phyloP scores from a whole-genome alignment of 1,140 invertebrate genomes.

The Armadillidium nasatum region DNA sequence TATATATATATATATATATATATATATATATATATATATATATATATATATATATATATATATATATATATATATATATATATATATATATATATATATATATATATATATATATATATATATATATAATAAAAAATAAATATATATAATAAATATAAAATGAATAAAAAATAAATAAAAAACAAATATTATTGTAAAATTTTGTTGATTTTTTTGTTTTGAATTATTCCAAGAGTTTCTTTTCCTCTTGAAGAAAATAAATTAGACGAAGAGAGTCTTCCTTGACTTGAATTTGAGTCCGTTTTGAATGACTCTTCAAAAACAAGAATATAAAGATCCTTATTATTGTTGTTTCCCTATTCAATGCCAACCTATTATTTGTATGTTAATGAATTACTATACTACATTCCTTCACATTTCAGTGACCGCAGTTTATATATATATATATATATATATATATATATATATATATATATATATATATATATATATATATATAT shows the following conservation, averaged over 20 bases:
- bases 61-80: neutral
- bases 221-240: neutral
- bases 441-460: too few relatives aligned
- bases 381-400: too few relatives aligned
- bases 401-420: too few relatives aligned
- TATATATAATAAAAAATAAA: neutral
- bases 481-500: too few relatives aligned
- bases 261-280: neutral
- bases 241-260: neutral
- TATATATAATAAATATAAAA: neutral
- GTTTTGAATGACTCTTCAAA: too few relatives aligned
- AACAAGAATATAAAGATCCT: too few relatives aligned
- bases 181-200: neutral
- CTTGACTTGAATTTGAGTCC: too few relatives aligned
- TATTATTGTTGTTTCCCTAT: too few relatives aligned
- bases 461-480: too few relatives aligned
- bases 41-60: neutral
- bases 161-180: neutral
- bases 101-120: neutral
- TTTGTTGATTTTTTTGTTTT: neutral
- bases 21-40: neutral
- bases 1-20: neutral
- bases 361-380: too few relatives aligned
- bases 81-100: constrained; percentile 8
- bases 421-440: too few relatives aligned